Evolutionary conservation across 1,140 invertebrate species (phyloP).

Genomic region (Aphis craccivora): DNA sequence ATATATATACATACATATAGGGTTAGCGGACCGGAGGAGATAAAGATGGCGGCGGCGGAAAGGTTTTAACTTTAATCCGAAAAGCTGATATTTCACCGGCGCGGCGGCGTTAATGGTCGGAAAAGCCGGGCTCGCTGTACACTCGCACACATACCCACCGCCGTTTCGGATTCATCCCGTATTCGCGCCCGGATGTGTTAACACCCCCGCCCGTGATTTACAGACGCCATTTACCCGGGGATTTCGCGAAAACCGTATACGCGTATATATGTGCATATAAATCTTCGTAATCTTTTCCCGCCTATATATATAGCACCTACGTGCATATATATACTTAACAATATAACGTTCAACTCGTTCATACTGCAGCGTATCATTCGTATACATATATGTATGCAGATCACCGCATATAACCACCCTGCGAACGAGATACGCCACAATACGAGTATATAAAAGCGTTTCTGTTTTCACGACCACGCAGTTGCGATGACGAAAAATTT

Average conservation of each 20-base stretch:
- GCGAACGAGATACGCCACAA: neutral
- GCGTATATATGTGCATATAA: neutral
- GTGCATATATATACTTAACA: neutral
- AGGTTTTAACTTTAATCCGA: conserved; percentile 57
- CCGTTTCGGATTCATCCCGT: conserved; percentile 34
- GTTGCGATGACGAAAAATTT: neutral
- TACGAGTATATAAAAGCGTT: no score
- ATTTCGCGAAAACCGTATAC: conserved; percentile 29
- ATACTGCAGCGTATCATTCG: neutral
- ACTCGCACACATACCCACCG: neutral
- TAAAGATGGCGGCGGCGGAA: conserved; percentile 9
- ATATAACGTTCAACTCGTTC: neutral
- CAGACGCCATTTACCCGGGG: conserved; percentile 40
- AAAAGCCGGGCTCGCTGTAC: neutral
- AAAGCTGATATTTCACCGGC: conserved; percentile 53
- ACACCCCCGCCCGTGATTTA: conserved; percentile 52
- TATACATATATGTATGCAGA: neutral
- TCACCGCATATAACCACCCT: neutral
- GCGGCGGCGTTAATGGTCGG: conserved; percentile 49
- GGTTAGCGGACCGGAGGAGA: neutral
- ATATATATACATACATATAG: neutral
- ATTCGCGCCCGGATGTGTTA: conserved; percentile 53
- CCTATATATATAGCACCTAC: neutral
- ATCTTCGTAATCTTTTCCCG: conserved; percentile 1
- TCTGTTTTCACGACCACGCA: neutral